Conservation (phyloP, 2,113 vertebrate species). For the Pangasianodon gigas region DNA sequence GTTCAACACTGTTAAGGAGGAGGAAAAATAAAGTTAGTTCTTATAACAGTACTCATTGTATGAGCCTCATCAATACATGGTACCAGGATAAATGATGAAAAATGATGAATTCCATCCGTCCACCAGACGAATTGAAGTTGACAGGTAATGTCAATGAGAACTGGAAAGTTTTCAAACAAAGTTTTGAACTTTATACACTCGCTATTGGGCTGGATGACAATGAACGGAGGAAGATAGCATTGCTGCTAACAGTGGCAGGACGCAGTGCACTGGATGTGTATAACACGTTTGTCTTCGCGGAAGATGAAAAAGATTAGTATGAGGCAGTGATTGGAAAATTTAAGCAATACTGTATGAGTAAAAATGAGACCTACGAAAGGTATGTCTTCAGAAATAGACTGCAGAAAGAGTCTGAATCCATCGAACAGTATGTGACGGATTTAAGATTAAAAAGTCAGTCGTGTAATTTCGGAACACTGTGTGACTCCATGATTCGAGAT, state of each 20-base stretch:
- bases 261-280: conserved; percentile 3
- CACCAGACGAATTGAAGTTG: neutral
- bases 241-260: conserved; percentile 21
- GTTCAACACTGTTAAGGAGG: no score
- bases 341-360: neutral
- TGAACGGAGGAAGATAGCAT: neutral
- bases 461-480: conserved; percentile 32
- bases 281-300: neutral
- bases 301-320: neutral
- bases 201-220: neutral
- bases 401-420: conserved; percentile 23
- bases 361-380: neutral
- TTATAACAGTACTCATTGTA: no score
- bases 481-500: no score
- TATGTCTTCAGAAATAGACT: conserved; percentile 9
- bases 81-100: neutral
- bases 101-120: neutral
- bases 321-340: no score
- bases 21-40: no score
- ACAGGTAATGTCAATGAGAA: neutral
- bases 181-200: neutral
- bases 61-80: neutral
- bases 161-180: neutral
- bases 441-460: conserved; percentile 41
- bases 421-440: no score